Base-by-base conservation (phyloP, 1,140 invertebrate genomes). In the Chlorops oryzae region DNA sequence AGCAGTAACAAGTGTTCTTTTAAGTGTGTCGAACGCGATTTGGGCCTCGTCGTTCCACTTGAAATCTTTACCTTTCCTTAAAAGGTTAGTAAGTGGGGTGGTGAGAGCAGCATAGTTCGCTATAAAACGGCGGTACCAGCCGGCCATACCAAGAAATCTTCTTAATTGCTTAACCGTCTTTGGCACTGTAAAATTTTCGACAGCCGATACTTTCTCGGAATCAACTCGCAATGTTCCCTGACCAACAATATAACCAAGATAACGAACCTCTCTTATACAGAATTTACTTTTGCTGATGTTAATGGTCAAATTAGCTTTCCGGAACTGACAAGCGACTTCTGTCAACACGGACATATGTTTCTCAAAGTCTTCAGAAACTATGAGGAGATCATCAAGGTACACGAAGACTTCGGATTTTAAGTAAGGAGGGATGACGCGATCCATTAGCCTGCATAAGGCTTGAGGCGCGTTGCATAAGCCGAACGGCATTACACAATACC, bases 221-320 rank as follows among this genome's bases (percentile, higher is more conserved):
- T 15, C 77, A 56, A 3, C 61, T 58, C 15, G 40, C n/a, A 51
- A 34, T 28, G 74, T 78, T 2, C 49, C 49, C 12, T 51, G 22
- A 15, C 49, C 49, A 35, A 51, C 40, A 4, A 51, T 35, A 9
- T 51, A 34, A 5, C 41, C 40, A n/a, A 51, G 22, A 25, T 51
- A 51, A 18, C 34, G 27, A 21, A 51, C 49, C 20, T 51, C 49
- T 25, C 32, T 18, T n/a, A 78, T 58, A 24, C 73, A 77, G 2
- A 80, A 52, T 23, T 65, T 73, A 63, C 1, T 63, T 51, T 51
- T 51, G 15, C 34, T 37, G 13, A 51, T 23, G 15, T 51, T 51
- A 28, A 51, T 51, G 3, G 50, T 51, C 3, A 45, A 27, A 10
- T 43, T 43, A n/a, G 50, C 42, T 25, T n/a, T 12, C n/a, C 24